phyloP scores from a whole-genome alignment of 2,797 vertebrate genomes.

The Graptemys geographica region DNA sequence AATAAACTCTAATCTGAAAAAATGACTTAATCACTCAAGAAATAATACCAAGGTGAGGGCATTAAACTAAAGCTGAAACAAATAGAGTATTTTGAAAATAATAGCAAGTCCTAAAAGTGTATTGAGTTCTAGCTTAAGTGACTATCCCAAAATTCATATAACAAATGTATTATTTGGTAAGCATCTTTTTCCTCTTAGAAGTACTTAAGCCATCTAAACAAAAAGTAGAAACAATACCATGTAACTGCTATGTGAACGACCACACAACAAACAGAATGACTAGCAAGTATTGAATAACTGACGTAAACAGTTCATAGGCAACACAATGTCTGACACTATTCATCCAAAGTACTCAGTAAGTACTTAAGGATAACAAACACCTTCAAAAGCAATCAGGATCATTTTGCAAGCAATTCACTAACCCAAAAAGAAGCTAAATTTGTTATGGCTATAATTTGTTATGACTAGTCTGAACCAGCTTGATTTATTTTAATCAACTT shows the following conservation, averaged over 20 bases:
- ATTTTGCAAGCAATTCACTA: background rate
- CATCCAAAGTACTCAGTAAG: background rate
- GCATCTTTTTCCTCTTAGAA: background rate
- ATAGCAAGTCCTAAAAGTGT: background rate
- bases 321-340: background rate
- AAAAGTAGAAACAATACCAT: background rate
- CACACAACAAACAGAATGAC: background rate
- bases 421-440: background rate
- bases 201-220: background rate
- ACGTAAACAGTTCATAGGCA: background rate
- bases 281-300: background rate
- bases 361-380: background rate
- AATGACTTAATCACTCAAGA: background rate
- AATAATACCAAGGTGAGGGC: background rate
- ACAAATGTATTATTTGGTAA: background rate
- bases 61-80: background rate
- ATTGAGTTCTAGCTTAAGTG: background rate
- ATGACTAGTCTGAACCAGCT: background rate
- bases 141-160: background rate
- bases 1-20: background rate
- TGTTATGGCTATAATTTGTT: background rate
- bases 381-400: background rate
- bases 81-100: background rate
- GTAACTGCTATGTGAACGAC: background rate
- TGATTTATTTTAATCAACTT: background rate